Evolutionary conservation across 2,113 vertebrate genomes (phyloP), one percentile per base, ranked within the genome.

Genomic region (Rhynchopsitta pachyrhyncha): DNA sequence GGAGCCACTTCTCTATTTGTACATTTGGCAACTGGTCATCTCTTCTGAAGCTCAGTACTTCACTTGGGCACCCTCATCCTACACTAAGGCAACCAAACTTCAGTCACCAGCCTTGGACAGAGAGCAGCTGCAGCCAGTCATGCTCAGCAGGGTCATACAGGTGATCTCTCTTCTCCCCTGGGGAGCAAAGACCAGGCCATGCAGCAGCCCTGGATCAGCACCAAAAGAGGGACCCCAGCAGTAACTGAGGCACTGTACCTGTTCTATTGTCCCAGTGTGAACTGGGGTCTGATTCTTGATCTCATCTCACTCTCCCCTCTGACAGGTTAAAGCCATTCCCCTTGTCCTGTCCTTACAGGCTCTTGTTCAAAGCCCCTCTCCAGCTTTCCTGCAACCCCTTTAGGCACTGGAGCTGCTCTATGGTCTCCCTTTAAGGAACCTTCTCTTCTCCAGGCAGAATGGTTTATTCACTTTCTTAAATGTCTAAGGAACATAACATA

Each of bases 1-100:
- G 6, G 42, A 23, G 42, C 17, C 10, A 6, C 35, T 47, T 55
- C 17, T 33, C 35, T 25, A 8, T 10, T 0, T 0, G 0, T 7
- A 0, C 27, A 4, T 23, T 9, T 24, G 44, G 68, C 64, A n/a
- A 6, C 46, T 53, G 59, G 39, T 42, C 25, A 7, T 15, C 17
- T 68, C 19, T 22, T 29, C 55, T 37, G 70, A 35, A 41, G 62
- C 42, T 37, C 33, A 18, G n/a, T 11, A 81, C 39, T 78, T 8
- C 0, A 2, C 3, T 0, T 74, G 22, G 37, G 23, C 55, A 78
- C 11, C 39, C 19, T 59, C 68, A 46, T 1, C n/a, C 62, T 27
- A 11, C 3, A 0, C 25, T 3, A 6, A 78, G 42, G 64, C 25
- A 27, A 5, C 33, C 35, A 28, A 10, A 11, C 13, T 42, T 33